Conservation (phyloP, 92 coral and sea anemone genomes). For the Palythoa grandiflora region DNA sequence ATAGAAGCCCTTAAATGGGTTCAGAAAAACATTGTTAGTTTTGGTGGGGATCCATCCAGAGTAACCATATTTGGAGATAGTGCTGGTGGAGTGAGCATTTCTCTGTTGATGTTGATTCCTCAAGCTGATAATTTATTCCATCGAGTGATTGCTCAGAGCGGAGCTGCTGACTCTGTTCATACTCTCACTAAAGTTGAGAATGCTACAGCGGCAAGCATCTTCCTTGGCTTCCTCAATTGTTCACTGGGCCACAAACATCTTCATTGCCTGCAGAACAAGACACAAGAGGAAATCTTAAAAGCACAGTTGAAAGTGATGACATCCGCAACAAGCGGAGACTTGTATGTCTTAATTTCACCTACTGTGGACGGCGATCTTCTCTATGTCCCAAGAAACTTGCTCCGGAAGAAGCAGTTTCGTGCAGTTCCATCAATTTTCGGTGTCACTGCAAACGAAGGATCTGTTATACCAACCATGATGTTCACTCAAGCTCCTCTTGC, state of each 20-base stretch:
- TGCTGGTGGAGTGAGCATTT: conserved; percentile 38
- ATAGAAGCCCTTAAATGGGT: conserved; percentile 60
- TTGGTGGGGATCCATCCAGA: conserved; percentile 50
- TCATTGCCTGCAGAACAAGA: conserved; percentile 19
- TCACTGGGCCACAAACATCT: not conserved
- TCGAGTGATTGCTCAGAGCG: conserved; percentile 52
- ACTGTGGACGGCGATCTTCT: conserved; percentile 51
- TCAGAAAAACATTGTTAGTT: conserved; percentile 46
- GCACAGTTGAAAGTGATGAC: not conserved
- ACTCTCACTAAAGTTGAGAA: not conserved
- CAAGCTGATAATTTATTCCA: conserved; percentile 50
- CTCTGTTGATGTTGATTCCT: conserved; percentile 40
- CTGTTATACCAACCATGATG: conserved; percentile 18
- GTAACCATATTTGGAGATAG: conserved; percentile 61
- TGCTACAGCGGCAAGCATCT: not conserved
- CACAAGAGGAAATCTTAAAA: conserved; percentile 3
- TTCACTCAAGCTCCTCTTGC: not conserved
- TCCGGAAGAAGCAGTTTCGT: conserved; percentile 37
- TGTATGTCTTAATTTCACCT: not conserved
- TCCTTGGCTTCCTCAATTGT: conserved; percentile 6
- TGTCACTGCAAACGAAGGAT: conserved; percentile 43
- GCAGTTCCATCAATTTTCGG: conserved; percentile 47
- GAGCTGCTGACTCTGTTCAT: conserved; percentile 20
- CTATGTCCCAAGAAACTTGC: conserved; percentile 36
- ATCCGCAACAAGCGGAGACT: not conserved